These are phyloP conservation scores for Proterorhinus semilunaris DNA, from an alignment of 2,113 vertebrate species.

Conservation along the genomic window DNA sequence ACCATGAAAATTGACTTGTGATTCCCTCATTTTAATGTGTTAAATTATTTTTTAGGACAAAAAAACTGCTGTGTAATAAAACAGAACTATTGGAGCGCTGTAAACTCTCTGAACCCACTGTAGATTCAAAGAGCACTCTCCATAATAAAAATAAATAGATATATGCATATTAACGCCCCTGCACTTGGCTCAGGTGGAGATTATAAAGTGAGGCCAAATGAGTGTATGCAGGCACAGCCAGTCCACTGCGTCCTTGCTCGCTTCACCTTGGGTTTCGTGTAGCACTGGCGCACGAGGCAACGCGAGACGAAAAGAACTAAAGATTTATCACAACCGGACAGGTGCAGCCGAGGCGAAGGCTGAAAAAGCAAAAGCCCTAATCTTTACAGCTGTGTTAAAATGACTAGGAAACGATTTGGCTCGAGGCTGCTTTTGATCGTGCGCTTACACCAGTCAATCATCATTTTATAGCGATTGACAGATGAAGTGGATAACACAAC, in stretches of 20 bases:
- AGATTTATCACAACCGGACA: constrained; percentile 55
- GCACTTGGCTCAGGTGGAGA: constrained; percentile 24
- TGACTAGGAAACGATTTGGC: constrained; percentile 14
- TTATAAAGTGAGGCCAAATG: neutral
- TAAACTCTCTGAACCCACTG: too few species aligned
- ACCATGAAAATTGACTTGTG: too few species aligned
- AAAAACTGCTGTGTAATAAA: too few species aligned
- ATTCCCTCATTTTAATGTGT: too few species aligned
- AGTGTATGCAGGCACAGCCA: constrained; percentile 21
- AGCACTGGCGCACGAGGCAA: constrained; percentile 20
- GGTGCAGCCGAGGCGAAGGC: constrained; percentile 27
- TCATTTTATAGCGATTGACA: neutral
- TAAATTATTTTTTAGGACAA: too few species aligned
- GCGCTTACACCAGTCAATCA: neutral
- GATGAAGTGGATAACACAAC: neutral
- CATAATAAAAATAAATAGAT: too few species aligned
- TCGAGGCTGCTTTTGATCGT: constrained; percentile 19
- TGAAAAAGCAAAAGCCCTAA: constrained; percentile 25
- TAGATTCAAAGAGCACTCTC: too few species aligned
- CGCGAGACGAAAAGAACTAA: constrained; percentile 6
- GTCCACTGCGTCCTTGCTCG: constrained; percentile 27
- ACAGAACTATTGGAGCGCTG: too few species aligned
- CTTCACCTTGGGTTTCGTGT: constrained; percentile 46
- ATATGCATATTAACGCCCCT: neutral
- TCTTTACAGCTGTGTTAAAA: constrained; percentile 30